Conservation (phyloP, 1,140 invertebrate genomes). For the Anadara kagoshimensis region DNA sequence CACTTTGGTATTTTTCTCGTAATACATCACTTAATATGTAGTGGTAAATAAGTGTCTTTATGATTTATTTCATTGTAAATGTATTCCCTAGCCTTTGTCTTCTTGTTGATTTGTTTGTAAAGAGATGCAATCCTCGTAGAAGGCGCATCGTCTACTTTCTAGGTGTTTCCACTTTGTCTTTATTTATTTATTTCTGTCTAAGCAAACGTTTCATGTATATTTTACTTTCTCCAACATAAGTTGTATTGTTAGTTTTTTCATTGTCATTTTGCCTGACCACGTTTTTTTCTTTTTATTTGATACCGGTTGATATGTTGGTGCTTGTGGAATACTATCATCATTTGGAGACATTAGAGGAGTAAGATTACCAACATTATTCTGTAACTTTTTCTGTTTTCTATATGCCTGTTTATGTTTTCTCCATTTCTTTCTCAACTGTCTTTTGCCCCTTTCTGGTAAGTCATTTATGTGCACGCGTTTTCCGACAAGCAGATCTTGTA, state of each 20-base stretch:
- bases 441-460: neutral
- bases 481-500: neutral
- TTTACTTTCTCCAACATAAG: neutral
- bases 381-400: neutral
- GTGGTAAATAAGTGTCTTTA: conserved; percentile 8
- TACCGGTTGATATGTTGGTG: neutral
- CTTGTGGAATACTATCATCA: too few relatives aligned
- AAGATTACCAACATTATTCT: neutral
- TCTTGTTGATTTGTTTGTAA: too few relatives aligned
- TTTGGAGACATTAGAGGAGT: neutral
- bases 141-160: conserved; percentile 16
- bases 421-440: neutral
- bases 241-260: conserved; percentile 2
- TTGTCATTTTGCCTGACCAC: conserved; percentile 9
- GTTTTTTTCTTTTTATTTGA: neutral
- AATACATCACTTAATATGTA: conserved; percentile 9
- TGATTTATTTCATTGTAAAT: too few relatives aligned
- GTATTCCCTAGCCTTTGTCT: too few relatives aligned
- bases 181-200: conserved; percentile 13
- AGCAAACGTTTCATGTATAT: conserved; percentile 16
- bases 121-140: conserved; percentile 1
- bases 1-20: neutral
- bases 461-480: neutral
- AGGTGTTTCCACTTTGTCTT: conserved; percentile 5
- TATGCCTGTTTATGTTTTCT: neutral